A percentile compares a stretch with the other conserved stretches of the same genome.
Evolutionary conservation across 2,113 vertebrate genomes (phyloP).

Genomic region (Mirounga angustirostris): DNA sequence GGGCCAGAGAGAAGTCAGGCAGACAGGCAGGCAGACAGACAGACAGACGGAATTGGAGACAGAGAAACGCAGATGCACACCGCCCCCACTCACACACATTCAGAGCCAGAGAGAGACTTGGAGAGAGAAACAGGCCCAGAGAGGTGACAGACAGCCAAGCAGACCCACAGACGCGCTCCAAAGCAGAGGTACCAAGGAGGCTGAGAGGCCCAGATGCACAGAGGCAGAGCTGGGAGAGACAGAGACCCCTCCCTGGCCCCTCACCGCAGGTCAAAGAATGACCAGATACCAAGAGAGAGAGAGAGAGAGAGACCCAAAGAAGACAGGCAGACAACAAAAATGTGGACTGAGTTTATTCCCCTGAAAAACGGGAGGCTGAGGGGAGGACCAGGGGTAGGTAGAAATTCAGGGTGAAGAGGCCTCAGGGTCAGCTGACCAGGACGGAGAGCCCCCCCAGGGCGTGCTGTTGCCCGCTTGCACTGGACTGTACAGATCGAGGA

Average conservation of each 20-base stretch:
- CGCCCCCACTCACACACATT: neutral
- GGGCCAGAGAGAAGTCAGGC: neutral
- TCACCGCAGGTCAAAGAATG: neutral
- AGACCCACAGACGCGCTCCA: neutral
- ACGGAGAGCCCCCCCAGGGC: neutral
- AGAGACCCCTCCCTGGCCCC: neutral
- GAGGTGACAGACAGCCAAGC: neutral
- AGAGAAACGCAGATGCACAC: neutral
- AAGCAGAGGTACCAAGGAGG: neutral
- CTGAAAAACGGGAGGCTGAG: neutral
- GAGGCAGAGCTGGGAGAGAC: neutral
- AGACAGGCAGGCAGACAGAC: neutral
- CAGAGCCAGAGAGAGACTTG: neutral
- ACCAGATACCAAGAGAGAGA: neutral
- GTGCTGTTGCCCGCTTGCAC: rapidly evolving
- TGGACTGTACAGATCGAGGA: neutral
- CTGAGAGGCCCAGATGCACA: neutral
- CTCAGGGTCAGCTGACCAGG: neutral
- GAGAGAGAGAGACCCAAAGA: neutral
- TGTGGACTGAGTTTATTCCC: neutral
- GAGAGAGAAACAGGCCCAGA: neutral
- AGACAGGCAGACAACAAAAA: neutral
- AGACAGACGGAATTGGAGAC: neutral
- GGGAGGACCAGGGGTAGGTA: neutral
- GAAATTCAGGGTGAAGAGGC: neutral